phyloP scores from a whole-genome alignment of 2,113 vertebrate genomes.

The Gallinago undulata region DNA sequence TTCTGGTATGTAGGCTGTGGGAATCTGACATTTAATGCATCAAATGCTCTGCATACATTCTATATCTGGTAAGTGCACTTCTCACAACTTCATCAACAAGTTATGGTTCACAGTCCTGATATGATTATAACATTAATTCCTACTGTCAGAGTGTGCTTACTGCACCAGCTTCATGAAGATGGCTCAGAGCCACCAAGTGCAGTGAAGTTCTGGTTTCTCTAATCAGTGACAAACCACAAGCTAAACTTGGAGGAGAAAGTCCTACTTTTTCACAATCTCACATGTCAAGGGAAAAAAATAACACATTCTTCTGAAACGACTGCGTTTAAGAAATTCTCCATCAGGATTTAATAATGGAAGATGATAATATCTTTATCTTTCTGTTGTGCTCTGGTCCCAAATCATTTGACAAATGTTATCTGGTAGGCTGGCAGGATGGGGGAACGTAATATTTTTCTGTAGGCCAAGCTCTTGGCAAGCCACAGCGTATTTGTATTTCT shows the following conservation, averaged over 20 bases:
- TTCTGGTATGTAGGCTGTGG: conserved; percentile 61
- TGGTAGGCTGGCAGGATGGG: background rate
- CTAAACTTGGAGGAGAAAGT: conserved; percentile 37
- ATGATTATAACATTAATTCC: conserved; percentile 69
- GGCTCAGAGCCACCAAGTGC: conserved; percentile 46
- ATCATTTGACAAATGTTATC: conserved; percentile 32
- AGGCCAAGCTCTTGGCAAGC: background rate
- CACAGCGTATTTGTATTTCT: background rate
- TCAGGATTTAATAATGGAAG: conserved; percentile 52
- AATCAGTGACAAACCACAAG: conserved; percentile 57
- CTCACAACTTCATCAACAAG: conserved; percentile 69
- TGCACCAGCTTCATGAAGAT: conserved; percentile 49
- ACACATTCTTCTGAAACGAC: background rate
- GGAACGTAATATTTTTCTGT: background rate
- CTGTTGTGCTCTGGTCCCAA: background rate
- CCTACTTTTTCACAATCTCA: conserved; percentile 55
- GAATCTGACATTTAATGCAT: conserved; percentile 69
- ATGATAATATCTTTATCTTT: conserved; percentile 39
- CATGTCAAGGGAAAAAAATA: conserved; percentile 43
- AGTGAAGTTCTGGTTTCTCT: conserved; percentile 53
- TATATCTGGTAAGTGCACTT: conserved; percentile 65
- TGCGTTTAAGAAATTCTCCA: conserved; percentile 1
- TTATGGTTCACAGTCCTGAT: conserved; percentile 63
- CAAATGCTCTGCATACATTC: conserved; percentile 60
- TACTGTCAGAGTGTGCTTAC: conserved; percentile 65